Evolutionary conservation across 2,888 invertebrate species (phyloP).

Genomic region (Osmoderma eremita): DNA sequence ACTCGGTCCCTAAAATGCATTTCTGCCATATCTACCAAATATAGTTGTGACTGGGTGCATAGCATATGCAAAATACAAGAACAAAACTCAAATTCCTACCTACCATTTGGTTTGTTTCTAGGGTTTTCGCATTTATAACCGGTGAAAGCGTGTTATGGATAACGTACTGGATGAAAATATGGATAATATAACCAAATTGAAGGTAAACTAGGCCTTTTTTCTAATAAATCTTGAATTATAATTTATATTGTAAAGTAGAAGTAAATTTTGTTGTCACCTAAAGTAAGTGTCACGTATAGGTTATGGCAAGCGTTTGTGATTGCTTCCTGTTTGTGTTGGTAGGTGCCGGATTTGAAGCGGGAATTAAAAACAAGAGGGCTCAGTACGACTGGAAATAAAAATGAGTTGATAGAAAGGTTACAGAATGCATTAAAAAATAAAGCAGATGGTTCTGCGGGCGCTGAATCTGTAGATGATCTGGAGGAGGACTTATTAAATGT

Average conservation of each 20-base stretch:
- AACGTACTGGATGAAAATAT: slow-evolving; percentile 40
- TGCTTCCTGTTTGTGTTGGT: slow-evolving; percentile 51
- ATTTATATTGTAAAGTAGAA: neutral
- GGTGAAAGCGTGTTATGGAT: slow-evolving; percentile 26
- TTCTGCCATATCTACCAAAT: too few relatives aligned
- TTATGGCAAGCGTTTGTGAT: slow-evolving; percentile 45
- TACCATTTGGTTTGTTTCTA: slow-evolving; percentile 1
- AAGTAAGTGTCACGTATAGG: slow-evolving; percentile 39
- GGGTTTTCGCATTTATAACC: slow-evolving; percentile 19
- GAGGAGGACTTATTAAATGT: slow-evolving; percentile 69
- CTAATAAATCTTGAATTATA: slow-evolving; percentile 1
- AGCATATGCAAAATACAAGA: too few relatives aligned
- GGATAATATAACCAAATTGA: slow-evolving; percentile 57
- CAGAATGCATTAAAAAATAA: slow-evolving; percentile 70
- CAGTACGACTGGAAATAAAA: slow-evolving; percentile 81
- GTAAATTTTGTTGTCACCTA: neutral
- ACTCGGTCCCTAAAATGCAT: too few relatives aligned
- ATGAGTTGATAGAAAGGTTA: slow-evolving; percentile 80
- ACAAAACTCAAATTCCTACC: neutral
- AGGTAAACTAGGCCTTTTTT: slow-evolving; percentile 50
- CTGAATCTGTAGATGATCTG: slow-evolving; percentile 66
- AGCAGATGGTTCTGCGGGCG: slow-evolving; percentile 54
- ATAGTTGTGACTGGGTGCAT: too few relatives aligned
- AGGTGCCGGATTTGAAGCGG: slow-evolving; percentile 87
- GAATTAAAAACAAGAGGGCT: slow-evolving; percentile 84